phyloP scores from a whole-genome alignment of 2,888 invertebrate genomes.

The Epicampocera succincta region DNA sequence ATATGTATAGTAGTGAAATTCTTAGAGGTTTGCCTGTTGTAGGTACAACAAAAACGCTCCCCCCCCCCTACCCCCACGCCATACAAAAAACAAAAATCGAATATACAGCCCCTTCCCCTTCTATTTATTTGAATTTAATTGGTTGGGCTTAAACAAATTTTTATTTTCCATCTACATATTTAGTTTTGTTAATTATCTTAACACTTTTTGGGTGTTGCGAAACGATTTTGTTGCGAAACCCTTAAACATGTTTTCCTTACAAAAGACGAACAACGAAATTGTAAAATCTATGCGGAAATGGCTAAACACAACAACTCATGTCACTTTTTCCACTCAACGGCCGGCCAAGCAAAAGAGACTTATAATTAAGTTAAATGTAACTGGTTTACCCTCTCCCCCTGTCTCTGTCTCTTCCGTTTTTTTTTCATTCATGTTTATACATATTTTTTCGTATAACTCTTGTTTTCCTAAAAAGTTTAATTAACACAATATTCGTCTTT shows the following conservation, averaged over 20 bases:
- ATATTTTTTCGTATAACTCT: conserved; percentile 8
- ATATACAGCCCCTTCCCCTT: not conserved
- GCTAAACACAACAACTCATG: not conserved
- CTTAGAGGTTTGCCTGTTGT: not conserved
- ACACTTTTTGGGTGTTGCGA: conserved; percentile 79
- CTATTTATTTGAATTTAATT: conserved; percentile 30
- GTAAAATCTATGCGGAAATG: conserved; percentile 32
- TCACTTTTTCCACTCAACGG: too few relatives aligned
- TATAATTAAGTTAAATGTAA: not conserved
- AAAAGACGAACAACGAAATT: conserved; percentile 48
- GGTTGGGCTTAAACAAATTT: conserved; percentile 74
- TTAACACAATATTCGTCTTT: conserved; percentile 31
- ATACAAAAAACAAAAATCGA: too few relatives aligned
- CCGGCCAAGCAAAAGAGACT: not conserved
- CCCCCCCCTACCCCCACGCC: too few relatives aligned
- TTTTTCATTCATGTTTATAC: not conserved
- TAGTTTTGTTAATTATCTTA: conserved; percentile 37
- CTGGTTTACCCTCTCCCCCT: not conserved
- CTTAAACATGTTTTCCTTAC: not conserved
- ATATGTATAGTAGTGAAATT: conserved; percentile 31
- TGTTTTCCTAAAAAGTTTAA: not conserved
- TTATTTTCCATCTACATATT: conserved; percentile 21
- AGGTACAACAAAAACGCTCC: conserved; percentile 5
- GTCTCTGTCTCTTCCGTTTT: not conserved
- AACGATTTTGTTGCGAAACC: conserved; percentile 75